phyloP scores from a whole-genome alignment of 2,888 invertebrate genomes.

The Cremastinae sp. region DNA sequence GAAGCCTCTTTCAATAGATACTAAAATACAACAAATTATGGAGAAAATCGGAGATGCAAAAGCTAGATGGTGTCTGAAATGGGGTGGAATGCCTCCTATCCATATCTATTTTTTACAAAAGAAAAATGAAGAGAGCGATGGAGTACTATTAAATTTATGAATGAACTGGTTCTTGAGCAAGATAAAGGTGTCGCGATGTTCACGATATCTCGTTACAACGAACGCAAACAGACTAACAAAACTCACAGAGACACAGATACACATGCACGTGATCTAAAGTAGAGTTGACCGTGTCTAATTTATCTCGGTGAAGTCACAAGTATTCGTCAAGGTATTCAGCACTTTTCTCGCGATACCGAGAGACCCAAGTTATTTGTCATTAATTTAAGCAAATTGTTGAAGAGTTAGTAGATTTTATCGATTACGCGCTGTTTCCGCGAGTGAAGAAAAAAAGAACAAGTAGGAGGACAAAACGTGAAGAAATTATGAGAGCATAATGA shows the following conservation, averaged over 20 bases:
- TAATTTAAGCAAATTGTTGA: conserved; percentile 59
- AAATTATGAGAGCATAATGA: neutral
- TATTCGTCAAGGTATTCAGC: conserved; percentile 61
- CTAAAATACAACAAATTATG: too few species aligned
- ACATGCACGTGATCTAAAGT: conserved; percentile 29
- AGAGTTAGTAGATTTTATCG: conserved; percentile 62
- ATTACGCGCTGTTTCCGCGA: conserved; percentile 52
- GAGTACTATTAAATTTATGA: conserved; percentile 4
- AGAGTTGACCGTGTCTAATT: conserved; percentile 22
- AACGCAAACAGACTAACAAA: conserved; percentile 15
- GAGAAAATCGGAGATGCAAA: too few species aligned
- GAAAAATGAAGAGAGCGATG: neutral
- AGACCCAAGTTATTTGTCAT: conserved; percentile 51
- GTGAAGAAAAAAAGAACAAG: conserved; percentile 36
- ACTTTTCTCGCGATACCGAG: conserved; percentile 59
- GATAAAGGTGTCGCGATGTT: conserved; percentile 8
- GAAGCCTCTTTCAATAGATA: too few species aligned
- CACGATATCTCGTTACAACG: conserved; percentile 36
- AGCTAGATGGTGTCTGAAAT: too few species aligned
- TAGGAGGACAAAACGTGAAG: neutral
- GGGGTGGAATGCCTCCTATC: too few species aligned
- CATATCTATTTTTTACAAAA: conserved; percentile 56
- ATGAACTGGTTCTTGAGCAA: conserved; percentile 21
- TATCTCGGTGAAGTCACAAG: conserved; percentile 52
- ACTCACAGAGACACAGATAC: conserved; percentile 2